Conservation (phyloP, 2,797 vertebrate genomes). For the Luscinia megarhynchos region DNA sequence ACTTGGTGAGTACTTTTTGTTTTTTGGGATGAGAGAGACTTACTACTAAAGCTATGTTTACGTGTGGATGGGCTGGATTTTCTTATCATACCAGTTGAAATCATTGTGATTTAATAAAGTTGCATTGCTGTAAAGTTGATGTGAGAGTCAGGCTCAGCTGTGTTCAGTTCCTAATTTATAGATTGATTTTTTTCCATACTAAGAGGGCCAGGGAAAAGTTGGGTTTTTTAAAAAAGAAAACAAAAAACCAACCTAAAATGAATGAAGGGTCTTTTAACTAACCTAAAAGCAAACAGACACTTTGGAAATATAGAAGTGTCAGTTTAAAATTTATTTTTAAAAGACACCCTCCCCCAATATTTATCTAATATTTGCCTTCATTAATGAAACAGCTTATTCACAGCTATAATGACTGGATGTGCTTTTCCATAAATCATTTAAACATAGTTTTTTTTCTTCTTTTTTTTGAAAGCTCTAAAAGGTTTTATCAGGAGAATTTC, state of each 20-base stretch:
- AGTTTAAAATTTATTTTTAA: constrained; percentile 74
- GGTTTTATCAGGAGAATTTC: constrained; percentile 71
- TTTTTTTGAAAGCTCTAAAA: constrained; percentile 56
- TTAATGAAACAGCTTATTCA: constrained; percentile 82
- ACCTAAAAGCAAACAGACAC: constrained; percentile 68
- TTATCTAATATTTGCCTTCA: constrained; percentile 81
- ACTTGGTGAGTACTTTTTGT: constrained; percentile 63
- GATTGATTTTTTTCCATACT: constrained; percentile 63
- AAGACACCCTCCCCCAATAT: neutral
- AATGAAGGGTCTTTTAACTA: constrained; percentile 72
- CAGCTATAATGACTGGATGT: constrained; percentile 76
- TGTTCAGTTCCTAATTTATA: constrained; percentile 68
- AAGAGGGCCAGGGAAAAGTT: constrained; percentile 50
- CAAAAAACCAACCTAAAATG: constrained; percentile 33
- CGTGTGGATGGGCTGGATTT: constrained; percentile 67
- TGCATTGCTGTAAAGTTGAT: constrained; percentile 56
- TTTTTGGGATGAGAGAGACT: constrained; percentile 55
- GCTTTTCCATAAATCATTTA: constrained; percentile 74
- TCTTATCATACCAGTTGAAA: constrained; percentile 53
- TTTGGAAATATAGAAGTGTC: constrained; percentile 76
- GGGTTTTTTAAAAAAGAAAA: neutral
- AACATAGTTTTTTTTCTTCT: constrained; percentile 61
- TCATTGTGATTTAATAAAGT: constrained; percentile 52
- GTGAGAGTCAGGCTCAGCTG: constrained; percentile 63
- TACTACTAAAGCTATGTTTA: constrained; percentile 75